Conservation (phyloP, 1,140 invertebrate genomes). For the Ganaspis sp. region DNA sequence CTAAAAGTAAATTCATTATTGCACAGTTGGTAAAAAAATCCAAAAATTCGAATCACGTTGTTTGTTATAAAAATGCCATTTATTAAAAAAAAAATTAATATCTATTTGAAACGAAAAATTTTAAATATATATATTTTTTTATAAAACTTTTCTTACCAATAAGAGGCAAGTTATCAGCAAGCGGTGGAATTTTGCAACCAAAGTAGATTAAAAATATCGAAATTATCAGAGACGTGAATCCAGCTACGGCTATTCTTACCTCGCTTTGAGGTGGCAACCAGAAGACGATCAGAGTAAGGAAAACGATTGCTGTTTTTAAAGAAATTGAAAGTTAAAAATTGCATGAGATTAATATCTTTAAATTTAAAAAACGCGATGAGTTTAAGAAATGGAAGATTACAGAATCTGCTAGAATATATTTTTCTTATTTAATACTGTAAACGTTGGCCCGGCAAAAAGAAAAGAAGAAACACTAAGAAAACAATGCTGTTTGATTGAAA, state of each 20-base stretch:
- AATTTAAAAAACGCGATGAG: too few relatives aligned
- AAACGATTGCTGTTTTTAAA: conserved; percentile 77
- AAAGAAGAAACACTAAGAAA: too few relatives aligned
- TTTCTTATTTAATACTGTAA: too few relatives aligned
- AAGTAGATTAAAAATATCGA: conserved; percentile 81
- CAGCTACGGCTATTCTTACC: conserved; percentile 81
- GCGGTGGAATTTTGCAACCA: conserved; percentile 77
- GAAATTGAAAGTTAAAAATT: conserved; percentile 39
- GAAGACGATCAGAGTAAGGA: conserved; percentile 80
- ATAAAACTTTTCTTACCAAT: conserved; percentile 78
- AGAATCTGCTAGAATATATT: too few relatives aligned
- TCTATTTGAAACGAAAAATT: too few relatives aligned
- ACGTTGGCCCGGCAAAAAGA: too few relatives aligned
- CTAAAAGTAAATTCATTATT: conserved; percentile 72
- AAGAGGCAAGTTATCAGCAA: conserved; percentile 80
- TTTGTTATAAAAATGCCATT: neutral
- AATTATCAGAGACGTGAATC: conserved; percentile 78
- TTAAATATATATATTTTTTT: neutral
- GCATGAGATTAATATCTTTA: too few relatives aligned
- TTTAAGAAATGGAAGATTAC: too few relatives aligned
- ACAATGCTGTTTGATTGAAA: too few relatives aligned
- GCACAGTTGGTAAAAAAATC: conserved; percentile 42
- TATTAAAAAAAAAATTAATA: too few relatives aligned
- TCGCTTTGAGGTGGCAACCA: conserved; percentile 82
- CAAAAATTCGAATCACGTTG: neutral